Base-by-base conservation (phyloP, 2,888 invertebrate species). In the Chelonus formosanus region DNA sequence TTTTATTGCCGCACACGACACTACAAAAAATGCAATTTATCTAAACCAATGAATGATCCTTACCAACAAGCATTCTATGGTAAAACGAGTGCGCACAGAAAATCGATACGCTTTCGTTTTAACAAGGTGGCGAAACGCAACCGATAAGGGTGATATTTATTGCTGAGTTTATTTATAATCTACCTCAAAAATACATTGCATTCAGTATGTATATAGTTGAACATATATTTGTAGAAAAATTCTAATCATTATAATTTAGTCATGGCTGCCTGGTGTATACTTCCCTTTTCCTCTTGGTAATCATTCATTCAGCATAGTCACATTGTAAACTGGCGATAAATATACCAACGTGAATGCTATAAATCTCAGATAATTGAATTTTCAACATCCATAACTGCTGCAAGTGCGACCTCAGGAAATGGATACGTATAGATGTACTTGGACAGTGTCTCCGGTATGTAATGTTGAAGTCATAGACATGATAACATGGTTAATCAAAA, bases 281-380 rank as follows among this genome's bases (percentile, higher is more conserved):
- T 40, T 40, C 40, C 40, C 40, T 40, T 40, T 40, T 40, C 40
- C 40, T 40, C 6, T 40, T 6, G 40, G 40, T 40, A 40, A 40
- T 40, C 40, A 40, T 40, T 40, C 40, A 40, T 40, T 40, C 40
- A 40, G 6, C 40, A 40, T 40, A 40, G 52, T 52, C 52, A 52
- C 34, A 52, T 53, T 34, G 35, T 32, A 45, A 60, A 56, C 57
- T 61, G 47, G 31, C 75, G 75, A 79, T 79, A 80, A 79, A 80
- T 79, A 79, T 78, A 76, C 76, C 73, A 73, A 67, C 68, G 67
- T 73, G 71, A 71, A 71, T 70, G 71, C 74, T 73, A 79, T 79
- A 80, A 79, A 79, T 78, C 78, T 74, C 69, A 65, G 71, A 75
- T 79, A 79, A 79, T 79, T 78, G 79, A 80, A 79, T 79, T 79